These are phyloP conservation scores for Pachyrhynchus sulphureomaculatus DNA, from an alignment of 1,140 invertebrate species.

Conservation along the genomic window DNA sequence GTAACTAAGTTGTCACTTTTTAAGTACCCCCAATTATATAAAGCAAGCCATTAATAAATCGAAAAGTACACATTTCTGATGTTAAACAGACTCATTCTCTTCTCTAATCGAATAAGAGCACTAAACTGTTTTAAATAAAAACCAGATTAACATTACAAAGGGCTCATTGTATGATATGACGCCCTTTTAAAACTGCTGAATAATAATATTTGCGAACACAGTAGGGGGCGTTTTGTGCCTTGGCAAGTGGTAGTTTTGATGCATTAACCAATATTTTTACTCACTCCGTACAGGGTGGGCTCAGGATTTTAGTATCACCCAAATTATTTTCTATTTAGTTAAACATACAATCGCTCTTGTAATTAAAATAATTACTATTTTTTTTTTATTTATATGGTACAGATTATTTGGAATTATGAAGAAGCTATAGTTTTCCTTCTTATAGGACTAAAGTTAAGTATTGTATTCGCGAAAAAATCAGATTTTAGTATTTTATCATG, in stretches of 20 bases:
- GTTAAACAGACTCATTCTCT: not conserved
- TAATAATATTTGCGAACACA: slow-evolving; percentile 22
- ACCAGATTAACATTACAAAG: slow-evolving; percentile 18
- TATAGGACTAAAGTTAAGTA: no score
- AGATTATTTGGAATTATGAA: no score
- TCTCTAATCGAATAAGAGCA: slow-evolving; percentile 12
- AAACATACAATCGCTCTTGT: no score
- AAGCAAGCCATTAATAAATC: not conserved
- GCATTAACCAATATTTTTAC: not conserved
- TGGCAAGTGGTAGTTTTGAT: not conserved
- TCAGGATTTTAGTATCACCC: no score
- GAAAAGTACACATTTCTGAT: not conserved
- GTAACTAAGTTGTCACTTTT: not conserved
- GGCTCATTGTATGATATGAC: slow-evolving; percentile 1
- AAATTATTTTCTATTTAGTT: no score
- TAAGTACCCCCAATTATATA: not conserved
- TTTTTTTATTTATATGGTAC: no score
- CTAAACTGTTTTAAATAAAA: slow-evolving; percentile 13
- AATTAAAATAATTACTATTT: no score
- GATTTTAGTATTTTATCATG: no score
- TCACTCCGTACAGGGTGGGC: not conserved
- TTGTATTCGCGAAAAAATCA: no score
- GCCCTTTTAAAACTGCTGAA: slow-evolving; percentile 18
- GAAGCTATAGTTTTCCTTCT: no score
- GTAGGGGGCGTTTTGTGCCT: not conserved